Conservation (phyloP, 2,888 invertebrate species). For the Drosophila fungiperda region DNA sequence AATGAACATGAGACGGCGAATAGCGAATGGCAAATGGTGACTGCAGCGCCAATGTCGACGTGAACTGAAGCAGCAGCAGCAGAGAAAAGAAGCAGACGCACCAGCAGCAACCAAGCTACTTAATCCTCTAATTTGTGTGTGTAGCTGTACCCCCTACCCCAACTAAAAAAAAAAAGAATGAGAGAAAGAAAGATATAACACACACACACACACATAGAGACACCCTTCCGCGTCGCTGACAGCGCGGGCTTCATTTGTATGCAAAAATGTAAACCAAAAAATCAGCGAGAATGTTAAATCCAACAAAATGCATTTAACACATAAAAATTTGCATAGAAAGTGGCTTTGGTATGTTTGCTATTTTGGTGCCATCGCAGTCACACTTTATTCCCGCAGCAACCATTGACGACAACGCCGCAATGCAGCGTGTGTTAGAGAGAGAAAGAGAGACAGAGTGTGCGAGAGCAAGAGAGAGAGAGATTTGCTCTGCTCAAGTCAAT, state of each 20-base stretch:
- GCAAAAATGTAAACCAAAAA: slow-evolving; percentile 81
- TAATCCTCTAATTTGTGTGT: slow-evolving; percentile 81
- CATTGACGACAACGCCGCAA: slow-evolving; percentile 9
- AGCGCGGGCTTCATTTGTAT: slow-evolving; percentile 74
- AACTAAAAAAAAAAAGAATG: background rate
- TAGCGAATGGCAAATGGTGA: slow-evolving; percentile 39
- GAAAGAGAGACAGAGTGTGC: background rate
- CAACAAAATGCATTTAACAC: slow-evolving; percentile 84
- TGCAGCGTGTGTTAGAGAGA: background rate
- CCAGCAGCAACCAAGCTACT: slow-evolving; percentile 65
- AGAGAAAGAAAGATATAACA: slow-evolving; percentile 8
- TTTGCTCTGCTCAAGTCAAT: slow-evolving; percentile 31
- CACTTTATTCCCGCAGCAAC: slow-evolving; percentile 28
- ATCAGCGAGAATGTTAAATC: slow-evolving; percentile 82
- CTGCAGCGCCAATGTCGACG: slow-evolving; percentile 49
- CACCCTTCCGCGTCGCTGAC: slow-evolving; percentile 25
- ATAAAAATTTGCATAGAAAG: slow-evolving; percentile 84
- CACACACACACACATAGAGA: background rate
- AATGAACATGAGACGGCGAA: slow-evolving; percentile 59
- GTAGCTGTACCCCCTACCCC: slow-evolving; percentile 26
- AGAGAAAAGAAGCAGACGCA: slow-evolving; percentile 1
- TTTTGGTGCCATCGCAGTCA: slow-evolving; percentile 53
- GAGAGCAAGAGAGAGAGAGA: background rate
- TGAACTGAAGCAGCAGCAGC: slow-evolving; percentile 35
- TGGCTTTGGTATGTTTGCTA: slow-evolving; percentile 76